Percentiles rank a stretch among this genome's conserved stretches.
phyloP scores from a whole-genome alignment of 2,888 invertebrate species.

The Caenorhabditis zanzibari region DNA sequence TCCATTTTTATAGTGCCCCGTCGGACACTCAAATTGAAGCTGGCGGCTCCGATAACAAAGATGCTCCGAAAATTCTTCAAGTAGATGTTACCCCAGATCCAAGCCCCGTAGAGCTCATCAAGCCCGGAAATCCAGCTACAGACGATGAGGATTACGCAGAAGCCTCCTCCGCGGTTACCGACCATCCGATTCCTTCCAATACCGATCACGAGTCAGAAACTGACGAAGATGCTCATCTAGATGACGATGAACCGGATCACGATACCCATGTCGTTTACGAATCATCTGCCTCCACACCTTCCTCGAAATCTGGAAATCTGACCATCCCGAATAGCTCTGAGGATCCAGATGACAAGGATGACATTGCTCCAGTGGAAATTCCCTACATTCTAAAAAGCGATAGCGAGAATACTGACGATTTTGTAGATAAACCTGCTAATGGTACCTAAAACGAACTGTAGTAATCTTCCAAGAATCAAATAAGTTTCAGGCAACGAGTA shows the following conservation, averaged over 20 bases:
- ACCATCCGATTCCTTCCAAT: not conserved
- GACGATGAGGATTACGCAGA: not conserved
- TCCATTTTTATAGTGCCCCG: not conserved
- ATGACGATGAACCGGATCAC: not conserved
- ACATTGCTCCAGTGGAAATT: not conserved
- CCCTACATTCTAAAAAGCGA: too few species aligned
- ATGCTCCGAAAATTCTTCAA: not conserved
- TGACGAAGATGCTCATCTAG: not conserved
- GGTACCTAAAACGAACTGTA: not conserved
- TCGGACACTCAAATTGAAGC: too few species aligned
- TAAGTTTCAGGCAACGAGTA: conserved; percentile 11
- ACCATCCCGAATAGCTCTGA: not conserved
- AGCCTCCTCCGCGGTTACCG: not conserved
- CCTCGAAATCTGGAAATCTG: not conserved
- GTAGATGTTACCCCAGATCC: too few species aligned
- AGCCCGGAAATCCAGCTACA: too few species aligned
- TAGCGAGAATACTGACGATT: not conserved
- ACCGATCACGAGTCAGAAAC: not conserved
- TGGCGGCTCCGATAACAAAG: too few species aligned
- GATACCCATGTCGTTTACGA: not conserved
- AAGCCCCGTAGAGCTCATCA: too few species aligned
- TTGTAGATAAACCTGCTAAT: not conserved
- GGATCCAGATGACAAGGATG: not conserved
- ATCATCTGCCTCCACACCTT: not conserved
- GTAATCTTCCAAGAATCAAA: not conserved